Evolutionary conservation across 2,797 vertebrate genomes (phyloP), one percentile per base, ranked within the genome.

Genomic region (Calcarius lapponicus): DNA sequence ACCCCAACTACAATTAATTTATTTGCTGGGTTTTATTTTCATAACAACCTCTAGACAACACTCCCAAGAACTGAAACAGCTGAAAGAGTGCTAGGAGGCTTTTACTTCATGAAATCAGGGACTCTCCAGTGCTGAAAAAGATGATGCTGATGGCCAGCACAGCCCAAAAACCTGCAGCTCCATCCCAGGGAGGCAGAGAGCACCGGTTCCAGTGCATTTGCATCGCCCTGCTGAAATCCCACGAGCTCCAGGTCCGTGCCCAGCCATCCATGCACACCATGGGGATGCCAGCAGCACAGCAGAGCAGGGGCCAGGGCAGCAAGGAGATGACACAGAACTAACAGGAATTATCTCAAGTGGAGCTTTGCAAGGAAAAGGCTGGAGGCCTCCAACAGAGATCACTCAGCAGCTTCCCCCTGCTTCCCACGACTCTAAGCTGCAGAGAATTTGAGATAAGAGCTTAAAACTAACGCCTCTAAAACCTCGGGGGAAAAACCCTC

Each of bases 111-210:
- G 34, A 32, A 38, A 47, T 38, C 50, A 19, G 14, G 5, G 86
- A 32, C 16, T 22, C n/a, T 54, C 36, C 40, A 31, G 29, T 0
- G 0, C 0, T 48, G n/a, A 32, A 47, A 79, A 67, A 34, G 7
- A 78, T 48, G 2, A 21, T 10, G 34, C 5, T 79, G 24, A 13
- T 11, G 76, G 76, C 10, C 64, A 70, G 71, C 48, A 73, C 3
- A 0, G 26, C 75, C 47, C 60, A 61, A 32, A 70, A 86, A 4
- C 40, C 42, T n/a, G 26, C 47, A 92, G 79, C 57, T 50, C 17
- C 4, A 2, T 25, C 11, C 20, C 4, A 2, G 32, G 64, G 61
- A 91, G 34, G 10, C 5, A 34, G 2, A 1, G 0, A 2, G 38
- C 47, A 42, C 3, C 31, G 7, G 14, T 13, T 47, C 13, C 73